Evolutionary conservation across 2,888 invertebrate species (phyloP), one percentile per base, ranked within the genome.

Genomic region (Eubasilissa splendida): DNA sequence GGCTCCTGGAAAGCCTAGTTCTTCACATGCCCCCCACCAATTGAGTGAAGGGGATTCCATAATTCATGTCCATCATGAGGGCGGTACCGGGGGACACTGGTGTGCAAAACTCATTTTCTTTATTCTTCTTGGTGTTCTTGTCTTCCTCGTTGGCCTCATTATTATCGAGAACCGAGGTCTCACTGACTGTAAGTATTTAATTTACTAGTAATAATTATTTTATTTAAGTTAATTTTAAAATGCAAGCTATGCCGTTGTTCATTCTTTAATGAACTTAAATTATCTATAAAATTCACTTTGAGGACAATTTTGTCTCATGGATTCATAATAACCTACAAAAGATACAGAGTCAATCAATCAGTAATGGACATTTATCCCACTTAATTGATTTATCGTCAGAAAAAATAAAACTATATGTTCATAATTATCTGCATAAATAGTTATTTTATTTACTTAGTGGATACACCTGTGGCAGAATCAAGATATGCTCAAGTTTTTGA

Each of bases 51-150:
- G 95, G 76, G 95, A 95, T 88, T 91, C 94, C 82, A 94, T 94
- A 85, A 93, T 96, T 86, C 96, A 96, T 87, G 92, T 96, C 42
- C 93, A 95, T 74, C 93, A 94, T 85, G 95, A 96, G 63, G 93
- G 92, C 85, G 93, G 93, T 66, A 95, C 95, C 14, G 96, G 96
- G 65, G 96, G 96, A 54, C 95, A 96, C 86, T 94, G 95, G 92
- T 96, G 95, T 88, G 95, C 96, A 56, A 96, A 96, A 89, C 90
- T 96, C 79, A 92, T 96, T 85, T 96, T 96, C 88, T 96, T 96
- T 86, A 89, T 93, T 1, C 88, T 96, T 50, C 90, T 96, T 84
- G 93, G 93, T 73, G 91, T 94, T 78, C 91, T 96, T 54, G 88
- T 94, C 81, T 93, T 94, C 70, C 91, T 96, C 80, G 92, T 96